These are phyloP conservation scores for Sebastes diaconus DNA, from an alignment of 2,797 vertebrate species.

Conservation along the genomic window DNA sequence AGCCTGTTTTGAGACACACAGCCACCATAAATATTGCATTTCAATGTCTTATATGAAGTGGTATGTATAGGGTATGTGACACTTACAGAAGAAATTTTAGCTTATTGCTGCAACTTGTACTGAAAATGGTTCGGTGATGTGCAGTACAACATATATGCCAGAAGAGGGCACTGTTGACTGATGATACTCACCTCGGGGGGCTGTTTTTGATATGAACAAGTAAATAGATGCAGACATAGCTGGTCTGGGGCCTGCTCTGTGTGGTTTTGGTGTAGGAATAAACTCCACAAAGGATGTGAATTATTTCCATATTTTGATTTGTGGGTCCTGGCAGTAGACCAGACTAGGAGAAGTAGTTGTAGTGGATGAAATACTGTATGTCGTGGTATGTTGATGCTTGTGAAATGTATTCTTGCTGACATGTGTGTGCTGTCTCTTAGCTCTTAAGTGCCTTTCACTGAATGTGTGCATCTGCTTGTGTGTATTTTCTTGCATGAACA, in stretches of 20 bases:
- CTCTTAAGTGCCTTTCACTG: background rate
- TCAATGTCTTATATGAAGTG: background rate
- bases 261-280: background rate
- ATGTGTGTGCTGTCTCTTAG: background rate
- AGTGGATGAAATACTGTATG: background rate
- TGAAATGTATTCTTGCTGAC: constrained; percentile 5
- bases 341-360: background rate
- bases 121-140: background rate
- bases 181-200: background rate
- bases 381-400: background rate
- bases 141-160: constrained; percentile 26
- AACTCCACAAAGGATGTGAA: background rate
- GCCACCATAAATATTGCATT: background rate
- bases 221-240: background rate
- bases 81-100: background rate
- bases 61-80: background rate
- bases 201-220: background rate
- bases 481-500: constrained; percentile 12
- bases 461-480: background rate
- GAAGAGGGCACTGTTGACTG: constrained; percentile 54
- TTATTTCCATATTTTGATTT: constrained; percentile 1
- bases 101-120: background rate
- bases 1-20: background rate
- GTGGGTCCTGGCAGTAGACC: background rate
- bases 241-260: background rate